Percentiles rank a stretch among this genome's conserved stretches.
Evolutionary conservation across 2,797 vertebrate species (phyloP).

Genomic region (Peromyscus melanophrys): DNA sequence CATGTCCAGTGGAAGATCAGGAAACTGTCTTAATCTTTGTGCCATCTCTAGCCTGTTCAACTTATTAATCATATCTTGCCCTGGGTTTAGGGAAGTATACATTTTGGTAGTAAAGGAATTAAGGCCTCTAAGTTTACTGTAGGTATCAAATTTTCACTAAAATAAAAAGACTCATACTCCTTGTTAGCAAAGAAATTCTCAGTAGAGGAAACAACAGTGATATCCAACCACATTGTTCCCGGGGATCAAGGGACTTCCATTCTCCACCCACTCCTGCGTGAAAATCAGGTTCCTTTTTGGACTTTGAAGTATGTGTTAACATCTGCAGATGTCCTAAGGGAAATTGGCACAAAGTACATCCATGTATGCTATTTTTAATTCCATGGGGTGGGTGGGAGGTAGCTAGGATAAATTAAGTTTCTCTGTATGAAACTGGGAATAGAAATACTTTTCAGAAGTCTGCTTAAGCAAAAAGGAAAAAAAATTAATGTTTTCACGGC

Average conservation of each 20-base stretch:
- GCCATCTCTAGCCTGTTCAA: not conserved
- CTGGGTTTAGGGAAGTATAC: constrained; percentile 41
- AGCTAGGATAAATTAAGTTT: constrained; percentile 60
- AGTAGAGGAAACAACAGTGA: constrained; percentile 8
- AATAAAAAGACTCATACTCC: constrained; percentile 54
- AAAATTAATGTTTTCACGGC: not conserved
- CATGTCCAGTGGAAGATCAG: not conserved
- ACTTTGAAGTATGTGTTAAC: constrained; percentile 82
- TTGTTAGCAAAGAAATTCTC: constrained; percentile 25
- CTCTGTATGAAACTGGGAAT: constrained; percentile 62
- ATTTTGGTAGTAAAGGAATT: constrained; percentile 41
- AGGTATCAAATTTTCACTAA: constrained; percentile 53
- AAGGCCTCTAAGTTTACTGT: constrained; percentile 7
- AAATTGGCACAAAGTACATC: constrained; percentile 78
- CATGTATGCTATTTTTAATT: constrained; percentile 75
- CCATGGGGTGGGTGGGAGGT: not conserved
- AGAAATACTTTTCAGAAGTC: constrained; percentile 32
- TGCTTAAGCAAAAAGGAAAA: constrained; percentile 11
- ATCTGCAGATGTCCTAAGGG: constrained; percentile 81
- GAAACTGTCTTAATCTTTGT: not conserved
- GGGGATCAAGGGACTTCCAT: constrained; percentile 51
- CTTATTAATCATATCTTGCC: not conserved
- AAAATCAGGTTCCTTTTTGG: constrained; percentile 66
- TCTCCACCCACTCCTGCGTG: constrained; percentile 42
- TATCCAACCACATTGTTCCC: constrained; percentile 55